Conservation (phyloP, 2,797 vertebrate species). For the Rhinatrema bivittatum region DNA sequence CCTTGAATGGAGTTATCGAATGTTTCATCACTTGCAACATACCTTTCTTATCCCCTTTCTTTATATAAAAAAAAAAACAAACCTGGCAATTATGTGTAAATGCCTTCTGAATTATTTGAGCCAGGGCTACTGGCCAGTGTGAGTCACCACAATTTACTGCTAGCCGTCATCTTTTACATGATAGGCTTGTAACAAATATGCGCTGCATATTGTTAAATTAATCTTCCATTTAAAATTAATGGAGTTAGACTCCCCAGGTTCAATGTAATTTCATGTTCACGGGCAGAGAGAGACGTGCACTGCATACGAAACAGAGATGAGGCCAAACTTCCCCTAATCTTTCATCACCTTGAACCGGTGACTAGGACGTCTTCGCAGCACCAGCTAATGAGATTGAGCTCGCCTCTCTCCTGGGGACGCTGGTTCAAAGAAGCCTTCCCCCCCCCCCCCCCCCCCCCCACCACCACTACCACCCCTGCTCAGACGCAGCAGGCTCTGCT, state of each 20-base stretch:
- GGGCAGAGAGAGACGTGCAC: conserved; percentile 74
- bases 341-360: conserved; percentile 99
- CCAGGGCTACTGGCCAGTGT: conserved; percentile 71
- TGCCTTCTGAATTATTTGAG: conserved; percentile 86
- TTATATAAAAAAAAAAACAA: too few species aligned
- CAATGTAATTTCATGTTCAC: conserved; percentile 98
- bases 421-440: conserved; percentile 68
- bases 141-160: conserved; percentile 89
- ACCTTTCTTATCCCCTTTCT: too few species aligned
- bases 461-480: too few species aligned
- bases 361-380: conserved; percentile 91
- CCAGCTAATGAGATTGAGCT: conserved; percentile 95
- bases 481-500: conserved; percentile 59
- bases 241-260: conserved; percentile 99
- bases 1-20: conserved; percentile 57
- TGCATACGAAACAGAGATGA: conserved; percentile 89
- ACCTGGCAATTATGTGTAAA: conserved; percentile 84
- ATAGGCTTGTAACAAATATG: conserved; percentile 99
- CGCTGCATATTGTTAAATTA: conserved; percentile 99
- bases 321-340: conserved; percentile 96
- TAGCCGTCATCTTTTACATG: conserved; percentile 94
- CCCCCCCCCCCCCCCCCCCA: too few species aligned
- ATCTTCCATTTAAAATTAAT: conserved; percentile 99
- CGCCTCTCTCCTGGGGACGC: conserved; percentile 74
- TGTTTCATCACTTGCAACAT: conserved; percentile 65